These are phyloP conservation scores for Anagyrus pseudococci DNA, from an alignment of 2,888 invertebrate genomes.

Conservation along the genomic window DNA sequence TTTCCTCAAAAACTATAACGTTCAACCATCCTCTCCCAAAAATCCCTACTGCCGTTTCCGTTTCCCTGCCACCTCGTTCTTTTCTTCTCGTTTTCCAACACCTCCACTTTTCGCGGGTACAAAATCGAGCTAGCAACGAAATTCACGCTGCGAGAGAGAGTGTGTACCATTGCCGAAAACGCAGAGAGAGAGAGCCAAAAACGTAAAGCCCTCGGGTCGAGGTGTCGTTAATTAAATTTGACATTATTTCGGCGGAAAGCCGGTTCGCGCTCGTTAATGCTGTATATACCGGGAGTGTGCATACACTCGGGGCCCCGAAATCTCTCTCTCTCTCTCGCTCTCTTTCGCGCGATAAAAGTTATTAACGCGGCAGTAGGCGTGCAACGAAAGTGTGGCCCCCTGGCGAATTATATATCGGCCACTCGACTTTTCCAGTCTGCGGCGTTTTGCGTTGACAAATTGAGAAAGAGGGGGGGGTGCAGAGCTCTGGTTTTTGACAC, in stretches of 20 bases:
- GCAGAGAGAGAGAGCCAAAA: neutral
- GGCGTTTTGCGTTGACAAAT: no score
- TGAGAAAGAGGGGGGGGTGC: no score
- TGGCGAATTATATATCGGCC: neutral
- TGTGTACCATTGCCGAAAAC: neutral
- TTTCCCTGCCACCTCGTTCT: no score
- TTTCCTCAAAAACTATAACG: no score
- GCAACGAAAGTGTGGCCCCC: no score
- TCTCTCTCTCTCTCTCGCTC: neutral
- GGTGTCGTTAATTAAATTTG: slow-evolving; percentile 21
- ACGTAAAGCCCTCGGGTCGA: neutral
- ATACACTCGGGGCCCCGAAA: no score
- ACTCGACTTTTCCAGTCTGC: neutral
- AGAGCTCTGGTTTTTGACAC: no score
- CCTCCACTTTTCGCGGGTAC: neutral
- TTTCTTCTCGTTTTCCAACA: neutral
- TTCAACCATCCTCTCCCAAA: no score
- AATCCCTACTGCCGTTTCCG: no score
- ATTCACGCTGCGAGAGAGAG: neutral
- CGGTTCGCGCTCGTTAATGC: neutral
- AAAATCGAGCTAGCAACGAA: neutral
- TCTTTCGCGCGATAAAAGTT: no score
- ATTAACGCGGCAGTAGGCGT: no score
- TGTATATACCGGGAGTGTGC: no score
- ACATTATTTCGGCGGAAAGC: slow-evolving; percentile 12